phyloP scores from a whole-genome alignment of 2,888 invertebrate species.

The Pachliopta kotzebuea region DNA sequence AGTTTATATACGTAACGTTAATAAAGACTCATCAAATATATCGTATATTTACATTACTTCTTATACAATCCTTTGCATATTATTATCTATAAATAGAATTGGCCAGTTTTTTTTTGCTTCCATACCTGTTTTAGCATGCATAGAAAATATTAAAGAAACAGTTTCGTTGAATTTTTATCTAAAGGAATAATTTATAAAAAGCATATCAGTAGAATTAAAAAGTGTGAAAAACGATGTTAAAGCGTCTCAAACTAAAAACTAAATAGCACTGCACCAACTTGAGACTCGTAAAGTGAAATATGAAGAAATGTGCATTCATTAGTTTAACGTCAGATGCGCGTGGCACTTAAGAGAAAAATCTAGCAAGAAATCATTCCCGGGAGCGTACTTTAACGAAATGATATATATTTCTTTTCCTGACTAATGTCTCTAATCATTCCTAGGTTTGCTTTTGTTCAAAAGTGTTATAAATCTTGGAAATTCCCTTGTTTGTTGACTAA shows the following conservation, averaged over 20 bases:
- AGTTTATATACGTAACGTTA: too few relatives aligned
- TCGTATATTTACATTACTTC: too few relatives aligned
- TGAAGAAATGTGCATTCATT: conserved; percentile 29
- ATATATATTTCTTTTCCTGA: conserved; percentile 18
- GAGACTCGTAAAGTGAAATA: conserved; percentile 15
- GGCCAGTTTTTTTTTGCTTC: too few relatives aligned
- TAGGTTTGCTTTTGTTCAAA: conserved; percentile 16
- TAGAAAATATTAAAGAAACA: too few relatives aligned
- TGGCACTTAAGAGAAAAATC: conserved; percentile 22
- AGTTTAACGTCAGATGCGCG: conserved; percentile 27
- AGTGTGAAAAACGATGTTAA: not conserved
- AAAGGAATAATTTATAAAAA: too few relatives aligned
- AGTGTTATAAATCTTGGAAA: not conserved
- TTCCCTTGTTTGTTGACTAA: too few relatives aligned
- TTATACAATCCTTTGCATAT: too few relatives aligned
- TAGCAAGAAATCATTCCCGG: conserved; percentile 23
- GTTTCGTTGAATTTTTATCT: too few relatives aligned
- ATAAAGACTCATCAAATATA: too few relatives aligned
- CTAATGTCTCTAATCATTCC: conserved; percentile 25
- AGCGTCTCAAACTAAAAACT: conserved; percentile 1
- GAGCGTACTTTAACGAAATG: conserved; percentile 9
- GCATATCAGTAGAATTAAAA: not conserved
- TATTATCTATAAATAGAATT: too few relatives aligned
- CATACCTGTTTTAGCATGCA: too few relatives aligned
- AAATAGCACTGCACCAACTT: conserved; percentile 13